These are phyloP conservation scores for Synaphobranchus kaupii DNA, from an alignment of 2,797 vertebrate species.

Conservation along the genomic window DNA sequence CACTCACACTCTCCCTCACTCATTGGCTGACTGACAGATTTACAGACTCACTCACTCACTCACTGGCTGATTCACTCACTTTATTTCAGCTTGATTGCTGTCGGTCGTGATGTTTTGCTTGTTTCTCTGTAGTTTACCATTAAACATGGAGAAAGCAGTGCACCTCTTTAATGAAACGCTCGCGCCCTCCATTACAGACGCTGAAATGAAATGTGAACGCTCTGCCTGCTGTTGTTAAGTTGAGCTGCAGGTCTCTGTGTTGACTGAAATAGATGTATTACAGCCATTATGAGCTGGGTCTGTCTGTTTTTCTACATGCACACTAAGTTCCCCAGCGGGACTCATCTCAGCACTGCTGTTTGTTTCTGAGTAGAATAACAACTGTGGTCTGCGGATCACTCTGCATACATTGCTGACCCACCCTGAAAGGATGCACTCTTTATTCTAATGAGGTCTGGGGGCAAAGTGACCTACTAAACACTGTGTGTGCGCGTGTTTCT, in stretches of 20 bases:
- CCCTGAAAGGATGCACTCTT: constrained; percentile 63
- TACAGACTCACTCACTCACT: constrained; percentile 15
- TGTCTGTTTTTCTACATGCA: neutral
- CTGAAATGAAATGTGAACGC: neutral
- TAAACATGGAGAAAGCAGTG: neutral
- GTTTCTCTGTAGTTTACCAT: neutral
- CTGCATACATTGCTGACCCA: constrained; percentile 62
- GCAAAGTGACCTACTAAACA: constrained; percentile 51
- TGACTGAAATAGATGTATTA: neutral
- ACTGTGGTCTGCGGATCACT: constrained; percentile 6
- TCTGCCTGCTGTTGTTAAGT: neutral
- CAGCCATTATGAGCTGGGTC: neutral
- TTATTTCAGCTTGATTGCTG: neutral
- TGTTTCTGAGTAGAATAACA: neutral
- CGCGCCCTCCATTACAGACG: neutral
- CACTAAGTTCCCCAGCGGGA: neutral
- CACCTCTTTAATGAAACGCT: neutral
- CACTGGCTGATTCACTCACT: neutral
- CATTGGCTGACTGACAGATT: constrained; percentile 30
- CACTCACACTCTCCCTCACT: neutral
- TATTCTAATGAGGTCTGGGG: constrained; percentile 69
- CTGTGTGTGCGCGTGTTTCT: constrained; percentile 46
- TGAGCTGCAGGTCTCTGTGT: neutral
- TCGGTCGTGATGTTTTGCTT: neutral
- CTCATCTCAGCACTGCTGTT: neutral